These are phyloP conservation scores for Takifugu flavidus DNA, from an alignment of 2,113 vertebrate genomes.

Conservation along the genomic window DNA sequence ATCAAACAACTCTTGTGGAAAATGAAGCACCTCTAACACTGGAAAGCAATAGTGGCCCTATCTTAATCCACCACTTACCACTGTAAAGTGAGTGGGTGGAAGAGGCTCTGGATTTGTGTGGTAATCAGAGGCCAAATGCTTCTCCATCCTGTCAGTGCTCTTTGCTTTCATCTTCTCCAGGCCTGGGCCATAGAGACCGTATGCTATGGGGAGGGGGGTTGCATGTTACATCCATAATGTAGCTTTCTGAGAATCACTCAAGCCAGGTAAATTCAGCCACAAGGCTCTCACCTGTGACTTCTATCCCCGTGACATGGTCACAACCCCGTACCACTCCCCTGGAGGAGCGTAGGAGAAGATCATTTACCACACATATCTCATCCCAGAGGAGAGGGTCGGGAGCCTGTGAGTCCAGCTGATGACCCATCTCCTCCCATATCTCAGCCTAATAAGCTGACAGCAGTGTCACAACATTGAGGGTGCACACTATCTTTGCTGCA, in stretches of 20 bases:
- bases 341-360: neutral
- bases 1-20: too few relatives aligned
- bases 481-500: neutral
- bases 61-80: too few relatives aligned
- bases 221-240: too few relatives aligned
- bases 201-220: too few relatives aligned
- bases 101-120: too few relatives aligned
- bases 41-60: too few relatives aligned
- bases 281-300: neutral
- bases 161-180: too few relatives aligned
- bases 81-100: too few relatives aligned
- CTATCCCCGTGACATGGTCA: neutral
- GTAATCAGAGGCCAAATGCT: too few relatives aligned
- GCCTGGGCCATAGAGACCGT: too few relatives aligned
- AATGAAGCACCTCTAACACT: too few relatives aligned
- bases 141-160: too few relatives aligned
- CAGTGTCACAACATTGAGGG: neutral
- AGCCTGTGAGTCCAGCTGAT: neutral
- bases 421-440: neutral
- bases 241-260: neutral
- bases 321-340: neutral
- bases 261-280: neutral
- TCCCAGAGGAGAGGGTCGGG: neutral
- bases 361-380: neutral
- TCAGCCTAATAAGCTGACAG: neutral